These are phyloP conservation scores for Mus pahari DNA, from an alignment of 2,113 vertebrate genomes.

Conservation along the genomic window DNA sequence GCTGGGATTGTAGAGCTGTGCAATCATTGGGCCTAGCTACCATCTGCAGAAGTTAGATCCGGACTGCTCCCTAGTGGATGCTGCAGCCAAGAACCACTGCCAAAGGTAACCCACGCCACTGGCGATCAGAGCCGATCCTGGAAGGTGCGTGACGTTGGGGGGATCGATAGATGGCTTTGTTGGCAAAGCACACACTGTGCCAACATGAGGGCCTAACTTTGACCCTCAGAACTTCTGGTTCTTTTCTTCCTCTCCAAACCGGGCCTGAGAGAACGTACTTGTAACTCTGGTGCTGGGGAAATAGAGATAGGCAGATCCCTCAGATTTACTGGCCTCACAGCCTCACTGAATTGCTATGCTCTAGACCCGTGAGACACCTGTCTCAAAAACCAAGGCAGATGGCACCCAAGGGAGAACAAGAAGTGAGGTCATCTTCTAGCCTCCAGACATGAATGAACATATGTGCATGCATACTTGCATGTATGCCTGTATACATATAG, in stretches of 20 bases:
- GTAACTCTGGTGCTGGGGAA: neutral
- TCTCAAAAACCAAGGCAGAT: neutral
- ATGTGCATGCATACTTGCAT: too few species aligned
- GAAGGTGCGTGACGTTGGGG: neutral
- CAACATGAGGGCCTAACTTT: neutral
- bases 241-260: neutral
- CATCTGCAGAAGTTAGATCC: neutral
- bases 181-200: neutral
- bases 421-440: neutral
- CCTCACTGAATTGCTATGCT: neutral
- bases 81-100: neutral
- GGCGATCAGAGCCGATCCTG: neutral
- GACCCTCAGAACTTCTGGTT: neutral
- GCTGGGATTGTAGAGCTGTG: neutral
- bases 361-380: neutral
- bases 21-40: neutral
- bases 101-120: neutral
- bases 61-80: neutral
- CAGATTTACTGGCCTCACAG: neutral
- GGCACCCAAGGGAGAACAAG: neutral
- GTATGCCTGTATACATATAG: too few species aligned
- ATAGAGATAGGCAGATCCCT: neutral
- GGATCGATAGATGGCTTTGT: neutral
- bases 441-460: neutral
- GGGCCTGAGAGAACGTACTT: neutral